Conservation (phyloP, 2,888 invertebrate genomes). For the Acanthosepion pharaonis region DNA sequence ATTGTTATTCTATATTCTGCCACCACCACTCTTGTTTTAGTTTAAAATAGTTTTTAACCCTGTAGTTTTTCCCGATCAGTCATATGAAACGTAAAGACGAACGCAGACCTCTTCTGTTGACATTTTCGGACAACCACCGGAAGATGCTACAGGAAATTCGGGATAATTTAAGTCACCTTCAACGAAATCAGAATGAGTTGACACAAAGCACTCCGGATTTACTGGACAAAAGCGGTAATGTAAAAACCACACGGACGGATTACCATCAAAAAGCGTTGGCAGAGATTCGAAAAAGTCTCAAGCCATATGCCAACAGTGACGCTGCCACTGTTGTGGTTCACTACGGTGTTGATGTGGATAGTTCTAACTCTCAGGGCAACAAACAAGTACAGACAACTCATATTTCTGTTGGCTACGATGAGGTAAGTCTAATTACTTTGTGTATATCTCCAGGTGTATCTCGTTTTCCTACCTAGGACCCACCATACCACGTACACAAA, state of each 20-base stretch:
- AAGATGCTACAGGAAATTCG: slow-evolving; percentile 68
- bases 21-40: neutral
- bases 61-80: neutral
- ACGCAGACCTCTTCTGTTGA: slow-evolving; percentile 61
- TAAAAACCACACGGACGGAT: slow-evolving; percentile 51
- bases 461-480: no score
- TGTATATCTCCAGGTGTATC: neutral
- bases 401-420: slow-evolving; percentile 56
- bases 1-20: neutral
- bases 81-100: slow-evolving; percentile 57
- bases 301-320: slow-evolving; percentile 83
- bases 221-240: slow-evolving; percentile 51
- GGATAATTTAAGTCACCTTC: slow-evolving; percentile 66
- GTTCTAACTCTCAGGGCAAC: slow-evolving; percentile 47
- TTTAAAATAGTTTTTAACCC: neutral
- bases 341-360: slow-evolving; percentile 46
- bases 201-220: slow-evolving; percentile 60
- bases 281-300: slow-evolving; percentile 87
- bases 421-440: slow-evolving; percentile 52
- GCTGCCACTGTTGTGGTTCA: slow-evolving; percentile 51
- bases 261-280: slow-evolving; percentile 91
- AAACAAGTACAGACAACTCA: slow-evolving; percentile 53
- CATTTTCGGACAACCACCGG: slow-evolving; percentile 66
- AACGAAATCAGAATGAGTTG: slow-evolving; percentile 55
- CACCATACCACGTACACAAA: no score